Evolutionary conservation across 2,888 invertebrate genomes (phyloP), one percentile per base, ranked within the genome.

Genomic region (Rhingia rostrata): DNA sequence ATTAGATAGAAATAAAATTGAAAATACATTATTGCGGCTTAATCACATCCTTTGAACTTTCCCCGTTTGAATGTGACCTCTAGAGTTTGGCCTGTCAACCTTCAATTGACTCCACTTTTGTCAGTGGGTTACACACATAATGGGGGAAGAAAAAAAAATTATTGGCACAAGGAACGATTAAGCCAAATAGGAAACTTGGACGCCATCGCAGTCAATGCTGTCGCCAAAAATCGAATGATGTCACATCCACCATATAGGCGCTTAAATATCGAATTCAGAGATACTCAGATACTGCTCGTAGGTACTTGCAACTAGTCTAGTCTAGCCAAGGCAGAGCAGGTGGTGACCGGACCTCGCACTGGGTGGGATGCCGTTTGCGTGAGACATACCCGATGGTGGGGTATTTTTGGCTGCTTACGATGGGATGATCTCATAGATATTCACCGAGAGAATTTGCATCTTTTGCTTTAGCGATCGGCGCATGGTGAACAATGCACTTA

Each of bases 141-240:
- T 2, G 45, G 41, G n/a, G 35, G 37, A 14, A 14, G 58, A 22
- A 51, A 61, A 53, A 54, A 22, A 22, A 22, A 22, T 22, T 22
- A 73, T 74, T 80, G 74, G 80, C 80, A 80, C 56, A 30, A 41
- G 61, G 9, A 69, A 3, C 61, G 39, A 74, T 80, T 74, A 32
- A 69, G 30, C 56, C 54, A 64, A 75, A 70, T 64, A 70, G 75
- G 75, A 75, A 69, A 75, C 58, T 70, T 35, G 30, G 75, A 75
- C 80, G 80, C 75, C 73, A 54, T n/a, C 22, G 41, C 30, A n/a
- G 6, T 51, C 45, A 14, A 2, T 30, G n/a, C 22, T 7, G 39
- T 49, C 70, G 30, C 41, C 39, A 37, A 12, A 22, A 4, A 47
- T 49, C 33, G 12, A 56, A 69, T 80, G 74, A 80, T 80, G 74